Evolutionary conservation across 2,888 invertebrate genomes (phyloP).

Genomic region (Diarsia mendica): DNA sequence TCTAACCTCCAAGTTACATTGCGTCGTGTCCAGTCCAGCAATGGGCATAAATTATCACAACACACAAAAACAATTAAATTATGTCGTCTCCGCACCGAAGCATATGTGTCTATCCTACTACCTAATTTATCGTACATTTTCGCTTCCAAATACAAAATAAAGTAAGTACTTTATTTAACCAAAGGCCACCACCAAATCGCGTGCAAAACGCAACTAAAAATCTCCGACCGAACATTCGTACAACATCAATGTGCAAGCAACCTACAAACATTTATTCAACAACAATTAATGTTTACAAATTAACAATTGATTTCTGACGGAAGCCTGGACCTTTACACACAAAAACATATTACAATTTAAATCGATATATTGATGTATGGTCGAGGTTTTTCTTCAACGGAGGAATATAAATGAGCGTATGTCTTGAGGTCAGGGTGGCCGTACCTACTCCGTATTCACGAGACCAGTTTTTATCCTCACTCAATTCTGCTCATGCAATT

Average conservation of each 20-base stretch:
- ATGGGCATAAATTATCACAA: no score
- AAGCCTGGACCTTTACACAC: constrained; percentile 67
- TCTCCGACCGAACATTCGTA: background rate
- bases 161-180: background rate
- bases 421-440: constrained; percentile 72
- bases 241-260: constrained; percentile 18
- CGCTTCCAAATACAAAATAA: background rate
- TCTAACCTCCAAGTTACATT: no score
- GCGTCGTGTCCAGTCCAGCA: no score
- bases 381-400: constrained; percentile 67
- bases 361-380: constrained; percentile 73
- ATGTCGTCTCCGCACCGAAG: no score
- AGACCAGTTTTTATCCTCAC: constrained; percentile 68
- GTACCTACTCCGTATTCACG: constrained; percentile 63
- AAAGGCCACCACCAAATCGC: background rate
- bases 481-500: constrained; percentile 61
- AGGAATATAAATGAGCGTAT: constrained; percentile 71
- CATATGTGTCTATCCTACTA: no score
- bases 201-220: constrained; percentile 25
- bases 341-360: constrained; percentile 78
- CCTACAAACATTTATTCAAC: constrained; percentile 53
- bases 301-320: constrained; percentile 73
- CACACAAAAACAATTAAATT: no score
- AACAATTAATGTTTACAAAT: constrained; percentile 74
- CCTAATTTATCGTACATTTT: no score